These are phyloP conservation scores for Deroplatys truncata DNA, from an alignment of 2,888 invertebrate species.

Conservation along the genomic window DNA sequence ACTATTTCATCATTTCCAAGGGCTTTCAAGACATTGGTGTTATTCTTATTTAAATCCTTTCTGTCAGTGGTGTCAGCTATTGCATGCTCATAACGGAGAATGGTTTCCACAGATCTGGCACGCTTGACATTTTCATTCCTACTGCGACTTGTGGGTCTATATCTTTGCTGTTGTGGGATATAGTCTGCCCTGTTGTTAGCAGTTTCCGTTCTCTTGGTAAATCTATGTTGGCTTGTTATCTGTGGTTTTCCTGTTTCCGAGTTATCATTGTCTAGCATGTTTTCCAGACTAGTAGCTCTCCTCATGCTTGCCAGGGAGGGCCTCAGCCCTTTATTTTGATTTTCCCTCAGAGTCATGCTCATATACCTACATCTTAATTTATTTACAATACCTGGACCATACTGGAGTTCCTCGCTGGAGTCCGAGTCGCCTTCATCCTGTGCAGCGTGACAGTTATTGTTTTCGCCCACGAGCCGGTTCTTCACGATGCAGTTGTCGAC, in stretches of 20 bases:
- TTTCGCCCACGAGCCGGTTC: conserved; percentile 37
- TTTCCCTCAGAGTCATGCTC: conserved; percentile 76
- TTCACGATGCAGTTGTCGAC: conserved; percentile 47
- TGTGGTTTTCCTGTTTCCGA: conserved; percentile 41
- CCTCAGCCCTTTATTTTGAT: conserved; percentile 56
- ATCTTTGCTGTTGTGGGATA: conserved; percentile 23
- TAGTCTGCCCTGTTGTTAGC: conserved; percentile 12
- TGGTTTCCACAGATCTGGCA: conserved; percentile 80
- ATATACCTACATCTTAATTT: conserved; percentile 82
- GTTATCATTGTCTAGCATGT: conserved; percentile 61
- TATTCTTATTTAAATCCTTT: conserved; percentile 15
- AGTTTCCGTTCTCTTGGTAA: conserved; percentile 25
- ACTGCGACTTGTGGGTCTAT: conserved; percentile 41
- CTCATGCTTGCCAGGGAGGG: conserved; percentile 65
- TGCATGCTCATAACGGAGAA: conserved; percentile 50
- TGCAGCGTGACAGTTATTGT: conserved; percentile 33
- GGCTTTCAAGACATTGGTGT: conserved; percentile 17
- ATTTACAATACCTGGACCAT: conserved; percentile 89
- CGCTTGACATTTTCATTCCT: conserved; percentile 66
- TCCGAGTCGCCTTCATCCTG: conserved; percentile 48
- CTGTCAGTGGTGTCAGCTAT: neutral
- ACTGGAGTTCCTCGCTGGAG: conserved; percentile 74
- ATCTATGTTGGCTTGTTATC: conserved; percentile 29
- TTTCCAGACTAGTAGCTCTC: conserved; percentile 80
- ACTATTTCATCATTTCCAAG: conserved; percentile 39